A percentile compares a stretch with the other conserved stretches of the same genome.
These are phyloP conservation scores for Portunus trituberculatus DNA, from an alignment of 1,140 invertebrate genomes.

Conservation along the genomic window DNA sequence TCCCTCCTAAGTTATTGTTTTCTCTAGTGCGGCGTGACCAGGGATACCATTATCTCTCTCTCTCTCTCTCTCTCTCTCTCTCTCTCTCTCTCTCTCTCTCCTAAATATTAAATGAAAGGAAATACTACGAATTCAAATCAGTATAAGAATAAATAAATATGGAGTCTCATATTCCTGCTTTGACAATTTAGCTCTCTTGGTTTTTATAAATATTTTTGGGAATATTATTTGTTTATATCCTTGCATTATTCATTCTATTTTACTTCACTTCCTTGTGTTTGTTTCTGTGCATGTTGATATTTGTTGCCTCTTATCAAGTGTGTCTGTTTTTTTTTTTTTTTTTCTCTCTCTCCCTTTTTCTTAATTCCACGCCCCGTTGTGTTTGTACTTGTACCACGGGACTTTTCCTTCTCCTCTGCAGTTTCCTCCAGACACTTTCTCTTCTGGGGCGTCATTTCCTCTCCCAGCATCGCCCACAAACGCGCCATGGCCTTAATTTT, in stretches of 20 bases:
- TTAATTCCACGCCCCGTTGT: background rate
- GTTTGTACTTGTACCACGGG: background rate
- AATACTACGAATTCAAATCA: background rate
- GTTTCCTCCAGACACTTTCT: background rate
- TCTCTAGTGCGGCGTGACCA: no score
- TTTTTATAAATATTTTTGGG: background rate
- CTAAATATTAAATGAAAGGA: background rate
- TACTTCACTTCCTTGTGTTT: background rate
- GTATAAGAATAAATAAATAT: background rate
- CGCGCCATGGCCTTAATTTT: background rate
- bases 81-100: constrained; percentile 20
- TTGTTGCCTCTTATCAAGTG: no score
- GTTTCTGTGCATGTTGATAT: background rate
- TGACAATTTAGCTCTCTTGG: background rate
- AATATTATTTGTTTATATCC: background rate
- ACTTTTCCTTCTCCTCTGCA: background rate
- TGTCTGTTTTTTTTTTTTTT: no score
- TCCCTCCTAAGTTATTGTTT: no score
- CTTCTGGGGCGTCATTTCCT: background rate
- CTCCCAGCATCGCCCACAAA: background rate
- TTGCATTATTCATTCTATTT: background rate
- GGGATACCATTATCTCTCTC: background rate
- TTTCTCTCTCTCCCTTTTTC: no score
- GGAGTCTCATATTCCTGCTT: background rate
- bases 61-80: background rate